phyloP scores from a whole-genome alignment of 1,140 invertebrate genomes.

The Temnothorax nylanderi region DNA sequence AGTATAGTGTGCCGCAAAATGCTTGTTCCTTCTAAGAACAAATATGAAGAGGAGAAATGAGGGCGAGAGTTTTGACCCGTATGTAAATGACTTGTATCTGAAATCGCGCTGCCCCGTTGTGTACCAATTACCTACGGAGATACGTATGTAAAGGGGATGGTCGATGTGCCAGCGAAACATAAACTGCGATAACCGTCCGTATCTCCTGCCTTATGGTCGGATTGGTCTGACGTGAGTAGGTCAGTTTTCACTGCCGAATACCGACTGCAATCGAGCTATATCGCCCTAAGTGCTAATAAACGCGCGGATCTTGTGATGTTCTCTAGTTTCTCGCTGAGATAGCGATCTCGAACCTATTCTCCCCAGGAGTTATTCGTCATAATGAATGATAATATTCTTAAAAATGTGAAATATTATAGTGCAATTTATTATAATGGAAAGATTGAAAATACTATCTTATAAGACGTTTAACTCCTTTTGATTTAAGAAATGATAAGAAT shows the following conservation, averaged over 20 bases:
- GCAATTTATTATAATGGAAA: not conserved
- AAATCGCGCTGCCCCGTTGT: slow-evolving; percentile 69
- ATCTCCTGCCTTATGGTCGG: slow-evolving; percentile 66
- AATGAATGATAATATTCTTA: not conserved
- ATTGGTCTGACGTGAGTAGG: slow-evolving; percentile 58
- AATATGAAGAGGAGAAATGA: not conserved
- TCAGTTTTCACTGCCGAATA: slow-evolving; percentile 59
- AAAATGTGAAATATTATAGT: not conserved
- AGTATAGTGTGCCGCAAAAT: not conserved
- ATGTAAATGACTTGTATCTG: slow-evolving; percentile 65
- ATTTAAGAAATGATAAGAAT: not conserved
- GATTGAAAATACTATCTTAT: not conserved
- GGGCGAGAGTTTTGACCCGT: slow-evolving; percentile 16
- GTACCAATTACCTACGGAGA: slow-evolving; percentile 71
- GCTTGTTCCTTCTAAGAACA: not conserved
- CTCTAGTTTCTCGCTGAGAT: slow-evolving; percentile 8
- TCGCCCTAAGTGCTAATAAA: slow-evolving; percentile 49
- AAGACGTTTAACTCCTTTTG: not conserved
- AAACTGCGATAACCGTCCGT: slow-evolving; percentile 72
- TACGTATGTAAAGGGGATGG: slow-evolving; percentile 68
- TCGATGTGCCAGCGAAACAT: slow-evolving; percentile 61
- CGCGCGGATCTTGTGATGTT: slow-evolving; percentile 31
- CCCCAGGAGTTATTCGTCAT: not conserved
- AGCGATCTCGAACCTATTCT: slow-evolving; percentile 1
- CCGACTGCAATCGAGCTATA: slow-evolving; percentile 35